phyloP scores from a whole-genome alignment of 2,888 invertebrate species.

The Linnaemya tessellans region DNA sequence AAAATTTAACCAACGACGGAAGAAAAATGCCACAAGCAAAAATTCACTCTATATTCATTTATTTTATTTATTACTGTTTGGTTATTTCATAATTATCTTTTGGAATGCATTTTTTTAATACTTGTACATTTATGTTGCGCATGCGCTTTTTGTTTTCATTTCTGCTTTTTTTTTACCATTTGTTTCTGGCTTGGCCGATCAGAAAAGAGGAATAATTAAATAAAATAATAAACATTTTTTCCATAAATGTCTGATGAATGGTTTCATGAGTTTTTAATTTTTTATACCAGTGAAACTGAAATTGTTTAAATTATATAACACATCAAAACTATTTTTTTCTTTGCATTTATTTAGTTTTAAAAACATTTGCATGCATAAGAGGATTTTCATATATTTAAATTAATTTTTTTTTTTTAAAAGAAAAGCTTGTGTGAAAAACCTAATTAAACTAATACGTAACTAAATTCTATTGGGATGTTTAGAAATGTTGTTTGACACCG shows the following conservation, averaged over 20 bases:
- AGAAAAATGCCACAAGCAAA: too few species aligned
- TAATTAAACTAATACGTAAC: neutral
- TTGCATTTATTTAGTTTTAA: neutral
- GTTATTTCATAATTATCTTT: slow-evolving; percentile 61
- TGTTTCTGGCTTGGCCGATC: slow-evolving; percentile 27
- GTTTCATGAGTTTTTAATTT: slow-evolving; percentile 25
- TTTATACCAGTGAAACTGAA: slow-evolving; percentile 18
- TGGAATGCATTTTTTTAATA: slow-evolving; percentile 58
- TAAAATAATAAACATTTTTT: slow-evolving; percentile 30
- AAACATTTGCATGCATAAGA: slow-evolving; percentile 28
- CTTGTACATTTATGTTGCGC: slow-evolving; percentile 66
- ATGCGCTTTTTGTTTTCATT: slow-evolving; percentile 62
- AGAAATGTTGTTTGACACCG: too few species aligned
- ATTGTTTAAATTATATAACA: slow-evolving; percentile 41
- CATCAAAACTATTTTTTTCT: neutral
- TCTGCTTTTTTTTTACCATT: slow-evolving; percentile 22
- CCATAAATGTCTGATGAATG: slow-evolving; percentile 40
- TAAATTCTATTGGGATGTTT: too few species aligned
- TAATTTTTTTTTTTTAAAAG: too few species aligned
- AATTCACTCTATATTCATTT: slow-evolving; percentile 23
- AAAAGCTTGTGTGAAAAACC: neutral
- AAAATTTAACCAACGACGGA: too few species aligned
- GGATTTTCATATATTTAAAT: neutral
- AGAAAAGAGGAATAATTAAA: neutral
- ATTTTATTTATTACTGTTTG: slow-evolving; percentile 4